Base-by-base conservation (phyloP, 2,797 vertebrate species). In the Aulostomus chinensis region DNA sequence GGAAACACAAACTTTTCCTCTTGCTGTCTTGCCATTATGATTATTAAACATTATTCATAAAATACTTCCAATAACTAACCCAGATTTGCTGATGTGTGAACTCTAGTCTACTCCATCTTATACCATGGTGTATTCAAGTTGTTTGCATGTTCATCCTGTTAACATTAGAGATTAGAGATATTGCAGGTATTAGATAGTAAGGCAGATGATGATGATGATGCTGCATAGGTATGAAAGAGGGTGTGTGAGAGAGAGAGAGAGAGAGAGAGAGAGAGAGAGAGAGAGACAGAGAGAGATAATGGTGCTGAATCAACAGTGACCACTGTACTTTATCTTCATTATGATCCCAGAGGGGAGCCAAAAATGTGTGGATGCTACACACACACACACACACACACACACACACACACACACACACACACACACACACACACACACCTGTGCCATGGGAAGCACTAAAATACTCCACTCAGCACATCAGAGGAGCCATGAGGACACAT, bases 261-360 rank as follows among this genome's bases (percentile, higher is more conserved):
- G 37, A 33, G 47, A 43, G 14, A 51, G 34, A 43, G 42, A 54
- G 39, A 58, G 41, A 7, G 11, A 58, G 68, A 41, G 43, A 28
- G 7, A 58, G 50, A 49, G 36, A 31, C 46, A 42, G 15, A 50
- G 34, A 43, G 43, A 52, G 40, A 56, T 39, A 6, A 58, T 85
- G 86, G 81, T 91, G 92, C 93, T 92, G 94, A 95, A 93, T 95
- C 94, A 93, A 94, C 93, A 93, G 89, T 89, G 94, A 93, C 94
- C 93, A 92, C 58, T 84, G 85, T 89, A 90, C 91, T 95, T 93
- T 93, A 92, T 95, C 94, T 94, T 93, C 93, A 96, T 94, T 93
- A 95, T 92, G 90, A 91, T 90, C 91, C 91, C 92, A 87, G 86
- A 69, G 91, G 92, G 92, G 91, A 81, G 80, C 58, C 63, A 64